Conservation (phyloP, 2,888 invertebrate genomes). For the Odontothrips loti region DNA sequence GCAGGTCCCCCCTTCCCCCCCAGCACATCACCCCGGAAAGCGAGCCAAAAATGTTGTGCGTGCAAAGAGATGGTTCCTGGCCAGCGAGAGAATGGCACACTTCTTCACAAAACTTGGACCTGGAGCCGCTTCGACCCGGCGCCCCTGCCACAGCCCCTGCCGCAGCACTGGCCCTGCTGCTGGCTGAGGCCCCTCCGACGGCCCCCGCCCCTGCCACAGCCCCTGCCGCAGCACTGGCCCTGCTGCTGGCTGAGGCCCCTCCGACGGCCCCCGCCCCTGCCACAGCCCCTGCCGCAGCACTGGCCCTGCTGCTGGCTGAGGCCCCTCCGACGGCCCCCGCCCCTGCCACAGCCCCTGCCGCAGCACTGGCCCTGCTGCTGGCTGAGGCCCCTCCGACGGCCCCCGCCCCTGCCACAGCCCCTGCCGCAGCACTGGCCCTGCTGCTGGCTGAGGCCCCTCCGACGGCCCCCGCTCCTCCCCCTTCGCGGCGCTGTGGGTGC, state of each 20-base stretch:
- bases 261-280: background rate
- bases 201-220: background rate
- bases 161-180: background rate
- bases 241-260: background rate
- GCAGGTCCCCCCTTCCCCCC: background rate
- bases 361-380: background rate
- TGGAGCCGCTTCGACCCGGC: background rate
- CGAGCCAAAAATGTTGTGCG: conserved; percentile 11
- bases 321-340: background rate
- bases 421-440: too few relatives aligned
- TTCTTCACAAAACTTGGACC: background rate
- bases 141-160: background rate
- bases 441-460: background rate
- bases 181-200: background rate
- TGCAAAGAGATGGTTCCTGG: background rate
- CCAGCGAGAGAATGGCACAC: background rate
- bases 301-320: background rate
- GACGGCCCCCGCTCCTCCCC: background rate
- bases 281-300: too few relatives aligned
- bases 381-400: background rate
- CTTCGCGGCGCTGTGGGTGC: too few relatives aligned
- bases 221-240: too few relatives aligned
- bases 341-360: background rate
- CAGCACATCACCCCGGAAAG: background rate
- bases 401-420: background rate